phyloP scores from a whole-genome alignment of 2,797 vertebrate species.

The Margarornis squamiger region DNA sequence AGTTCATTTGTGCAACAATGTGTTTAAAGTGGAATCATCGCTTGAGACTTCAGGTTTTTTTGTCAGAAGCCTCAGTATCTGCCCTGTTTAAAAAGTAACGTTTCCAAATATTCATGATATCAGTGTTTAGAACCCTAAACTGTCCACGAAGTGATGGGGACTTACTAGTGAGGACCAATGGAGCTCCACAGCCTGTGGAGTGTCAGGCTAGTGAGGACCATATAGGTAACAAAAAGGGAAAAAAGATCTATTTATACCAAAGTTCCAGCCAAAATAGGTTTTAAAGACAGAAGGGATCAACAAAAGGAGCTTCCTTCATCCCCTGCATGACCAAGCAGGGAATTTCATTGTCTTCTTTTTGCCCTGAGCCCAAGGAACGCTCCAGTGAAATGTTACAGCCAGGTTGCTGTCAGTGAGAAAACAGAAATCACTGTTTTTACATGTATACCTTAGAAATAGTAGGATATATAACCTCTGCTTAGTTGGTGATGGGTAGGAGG shows the following conservation, averaged over 20 bases:
- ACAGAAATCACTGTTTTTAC: background rate
- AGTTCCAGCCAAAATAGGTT: background rate
- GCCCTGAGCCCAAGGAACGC: background rate
- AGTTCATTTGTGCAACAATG: background rate
- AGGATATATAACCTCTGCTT: background rate
- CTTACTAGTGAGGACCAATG: accelerated
- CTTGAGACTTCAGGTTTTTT: background rate
- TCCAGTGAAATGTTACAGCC: background rate
- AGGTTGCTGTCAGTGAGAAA: background rate
- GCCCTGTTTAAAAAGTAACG: background rate
- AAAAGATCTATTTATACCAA: background rate
- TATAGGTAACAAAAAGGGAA: accelerated
- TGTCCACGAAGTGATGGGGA: accelerated
- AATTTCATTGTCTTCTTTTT: background rate
- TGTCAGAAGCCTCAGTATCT: background rate
- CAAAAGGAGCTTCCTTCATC: background rate
- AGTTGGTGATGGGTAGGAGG: constrained; percentile 28
- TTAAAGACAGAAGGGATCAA: background rate
- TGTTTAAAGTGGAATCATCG: background rate
- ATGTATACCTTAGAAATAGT: background rate
- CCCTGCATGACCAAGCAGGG: background rate
- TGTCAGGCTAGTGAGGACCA: background rate
- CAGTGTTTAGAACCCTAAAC: background rate
- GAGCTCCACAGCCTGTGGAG: accelerated
- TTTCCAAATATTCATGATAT: background rate